Base-by-base conservation (phyloP, 2,113 vertebrate genomes). In the Peromyscus polionotus region DNA sequence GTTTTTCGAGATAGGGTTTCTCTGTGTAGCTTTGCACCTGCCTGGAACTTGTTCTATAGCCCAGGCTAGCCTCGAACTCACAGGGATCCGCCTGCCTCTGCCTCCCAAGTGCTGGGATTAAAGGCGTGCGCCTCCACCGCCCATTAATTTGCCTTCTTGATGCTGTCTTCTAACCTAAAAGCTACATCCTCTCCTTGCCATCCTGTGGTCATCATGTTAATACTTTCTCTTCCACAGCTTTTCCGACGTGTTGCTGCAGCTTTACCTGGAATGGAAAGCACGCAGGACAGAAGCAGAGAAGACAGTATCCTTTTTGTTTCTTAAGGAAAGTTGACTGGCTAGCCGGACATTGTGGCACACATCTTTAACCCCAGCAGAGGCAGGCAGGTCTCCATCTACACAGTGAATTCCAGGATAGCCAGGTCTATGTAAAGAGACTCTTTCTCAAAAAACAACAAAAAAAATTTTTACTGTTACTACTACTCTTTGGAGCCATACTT, bases 221-320 rank as follows among this genome's bases (percentile, higher is more conserved):
- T 61, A 16, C 33, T n/a, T 57, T 90, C 19, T 93, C 42, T 45
- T 97, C 59, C 88, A 94, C 98, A 99, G 99, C 99, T 99, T 98
- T 99, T 99, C 98, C 99, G 99, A 97, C 99, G 99, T 17, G 99
- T 99, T 98, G 99, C 99, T 92, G 99, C 99, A 61, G 99, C 99
- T 97, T 98, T 99, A 98, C 99, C 99, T 97, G 99, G 99, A 88
- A 99, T 99, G 99, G 99, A 99, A 97, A 99, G 99, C 98, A 99
- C 99, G 97, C 99, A 99, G 99, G 99, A 99, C 98, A 99, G 99
- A 98, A 99, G 99, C 98, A 99, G 99, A 99, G 99, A 99, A 99
- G 99, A 99, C 98, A 99, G 99, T 99, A 99, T 99, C 99, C 99
- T 99, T 99, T 98, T 77, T 68, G 2, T 79, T 87, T 61, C 36